phyloP scores from a whole-genome alignment of 2,113 vertebrate species.

The Pseudopipra pipra region DNA sequence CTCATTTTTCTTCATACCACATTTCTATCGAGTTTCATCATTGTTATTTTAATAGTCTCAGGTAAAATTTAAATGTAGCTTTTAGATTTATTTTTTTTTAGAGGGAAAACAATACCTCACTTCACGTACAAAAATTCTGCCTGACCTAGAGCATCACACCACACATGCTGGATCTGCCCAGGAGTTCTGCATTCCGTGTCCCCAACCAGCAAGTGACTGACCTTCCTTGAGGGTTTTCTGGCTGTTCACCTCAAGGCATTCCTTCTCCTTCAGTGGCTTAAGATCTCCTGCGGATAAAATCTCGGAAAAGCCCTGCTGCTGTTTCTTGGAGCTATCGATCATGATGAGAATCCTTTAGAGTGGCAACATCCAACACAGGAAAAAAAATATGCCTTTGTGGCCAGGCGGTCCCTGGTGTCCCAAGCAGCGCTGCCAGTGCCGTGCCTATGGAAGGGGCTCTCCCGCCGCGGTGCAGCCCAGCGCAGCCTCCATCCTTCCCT shows the following conservation, averaged over 20 bases:
- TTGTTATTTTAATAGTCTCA: neutral
- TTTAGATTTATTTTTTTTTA: neutral
- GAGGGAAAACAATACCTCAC: neutral
- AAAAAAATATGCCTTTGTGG: neutral
- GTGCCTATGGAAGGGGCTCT: neutral
- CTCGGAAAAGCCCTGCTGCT: slow-evolving; percentile 76
- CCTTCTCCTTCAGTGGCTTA: slow-evolving; percentile 77
- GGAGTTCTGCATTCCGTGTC: neutral
- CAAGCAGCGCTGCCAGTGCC: too few species aligned
- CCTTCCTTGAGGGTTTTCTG: slow-evolving; percentile 85
- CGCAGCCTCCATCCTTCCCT: slow-evolving; percentile 38
- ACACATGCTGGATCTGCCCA: neutral
- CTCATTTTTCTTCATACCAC: neutral
- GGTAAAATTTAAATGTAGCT: neutral
- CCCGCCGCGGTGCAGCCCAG: neutral
- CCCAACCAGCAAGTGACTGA: slow-evolving; percentile 64
- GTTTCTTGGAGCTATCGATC: slow-evolving; percentile 84
- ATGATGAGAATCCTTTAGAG: slow-evolving; percentile 74
- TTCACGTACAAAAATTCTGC: neutral
- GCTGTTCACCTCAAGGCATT: slow-evolving; percentile 78
- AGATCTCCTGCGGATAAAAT: slow-evolving; percentile 73
- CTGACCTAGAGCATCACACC: neutral
- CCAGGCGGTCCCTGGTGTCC: neutral
- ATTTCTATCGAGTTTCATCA: neutral
- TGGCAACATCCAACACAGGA: slow-evolving; percentile 45